Conservation (phyloP, 2,113 vertebrate species). For the Phyllopteryx taeniolatus region DNA sequence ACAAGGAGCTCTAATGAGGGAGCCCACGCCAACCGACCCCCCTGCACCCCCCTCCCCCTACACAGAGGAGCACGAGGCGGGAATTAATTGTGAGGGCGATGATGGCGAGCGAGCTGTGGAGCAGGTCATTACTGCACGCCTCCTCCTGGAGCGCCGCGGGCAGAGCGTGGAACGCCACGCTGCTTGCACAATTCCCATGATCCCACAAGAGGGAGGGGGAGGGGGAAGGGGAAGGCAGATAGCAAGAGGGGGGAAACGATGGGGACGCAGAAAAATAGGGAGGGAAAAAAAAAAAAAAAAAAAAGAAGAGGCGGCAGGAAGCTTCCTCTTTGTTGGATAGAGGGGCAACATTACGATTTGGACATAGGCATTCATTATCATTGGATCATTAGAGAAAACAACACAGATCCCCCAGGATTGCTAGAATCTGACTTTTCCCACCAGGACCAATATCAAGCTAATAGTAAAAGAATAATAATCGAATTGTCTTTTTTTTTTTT, state of each 20-base stretch:
- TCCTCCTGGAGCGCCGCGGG: constrained; percentile 74
- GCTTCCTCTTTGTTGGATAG: constrained; percentile 48
- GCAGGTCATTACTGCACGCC: constrained; percentile 76
- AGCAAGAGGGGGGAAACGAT: not conserved
- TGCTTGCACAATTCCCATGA: constrained; percentile 74
- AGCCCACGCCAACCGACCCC: constrained; percentile 43
- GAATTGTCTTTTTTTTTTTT: not conserved
- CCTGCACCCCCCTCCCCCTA: constrained; percentile 16
- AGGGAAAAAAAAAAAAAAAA: constrained; percentile 11
- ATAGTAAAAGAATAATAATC: not conserved
- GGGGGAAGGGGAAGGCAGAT: constrained; percentile 26
- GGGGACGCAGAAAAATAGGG: constrained; percentile 23
- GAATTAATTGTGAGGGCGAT: constrained; percentile 77
- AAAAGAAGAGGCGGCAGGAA: constrained; percentile 19
- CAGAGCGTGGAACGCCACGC: constrained; percentile 71
- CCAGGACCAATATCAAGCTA: not conserved
- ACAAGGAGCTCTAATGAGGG: constrained; percentile 74
- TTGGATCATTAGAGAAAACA: not conserved
- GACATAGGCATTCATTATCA: not conserved
- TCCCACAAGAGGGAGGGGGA: constrained; percentile 60
- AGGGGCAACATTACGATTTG: constrained; percentile 5
- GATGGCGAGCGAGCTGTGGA: constrained; percentile 74
- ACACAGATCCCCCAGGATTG: not conserved
- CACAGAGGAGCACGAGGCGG: constrained; percentile 64
- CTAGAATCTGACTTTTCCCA: not conserved